Conservation (phyloP, 2,888 invertebrate genomes). For the Drymonia ruficornis region DNA sequence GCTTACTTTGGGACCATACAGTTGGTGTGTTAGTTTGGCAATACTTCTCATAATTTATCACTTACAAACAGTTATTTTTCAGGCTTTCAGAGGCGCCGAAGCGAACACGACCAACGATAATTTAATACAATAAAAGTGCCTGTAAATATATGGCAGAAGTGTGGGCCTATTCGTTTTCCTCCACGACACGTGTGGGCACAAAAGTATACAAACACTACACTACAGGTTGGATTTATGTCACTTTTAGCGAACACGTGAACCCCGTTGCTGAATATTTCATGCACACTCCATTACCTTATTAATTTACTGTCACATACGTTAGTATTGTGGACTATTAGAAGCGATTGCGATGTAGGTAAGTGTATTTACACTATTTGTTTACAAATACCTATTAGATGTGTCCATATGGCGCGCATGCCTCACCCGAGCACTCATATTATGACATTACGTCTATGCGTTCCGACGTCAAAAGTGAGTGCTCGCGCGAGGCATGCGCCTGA, state of each 20-base stretch:
- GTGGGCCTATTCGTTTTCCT: constrained; percentile 20
- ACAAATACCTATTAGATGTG: too few relatives aligned
- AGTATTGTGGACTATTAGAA: constrained; percentile 9
- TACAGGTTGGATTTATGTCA: constrained; percentile 20
- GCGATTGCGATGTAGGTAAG: not conserved
- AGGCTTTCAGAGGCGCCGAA: not conserved
- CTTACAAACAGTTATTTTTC: not conserved
- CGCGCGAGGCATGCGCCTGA: too few relatives aligned
- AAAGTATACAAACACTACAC: constrained; percentile 19
- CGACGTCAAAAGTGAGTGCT: too few relatives aligned
- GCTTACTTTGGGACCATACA: too few relatives aligned
- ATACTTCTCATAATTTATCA: too few relatives aligned
- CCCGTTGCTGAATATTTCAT: constrained; percentile 26
- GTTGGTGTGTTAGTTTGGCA: too few relatives aligned
- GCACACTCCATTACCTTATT: constrained; percentile 29
- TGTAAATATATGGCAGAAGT: constrained; percentile 20
- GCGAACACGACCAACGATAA: not conserved
- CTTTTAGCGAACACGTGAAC: constrained; percentile 24
- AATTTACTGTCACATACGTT: constrained; percentile 25
- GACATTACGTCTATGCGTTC: too few relatives aligned
- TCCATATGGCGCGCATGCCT: too few relatives aligned
- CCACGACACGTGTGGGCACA: constrained; percentile 16
- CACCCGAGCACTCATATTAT: too few relatives aligned
- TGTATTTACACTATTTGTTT: too few relatives aligned
- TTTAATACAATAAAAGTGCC: constrained; percentile 16